These are phyloP conservation scores for Cepphus grylle DNA, from an alignment of 2,113 vertebrate genomes.

Conservation along the genomic window DNA sequence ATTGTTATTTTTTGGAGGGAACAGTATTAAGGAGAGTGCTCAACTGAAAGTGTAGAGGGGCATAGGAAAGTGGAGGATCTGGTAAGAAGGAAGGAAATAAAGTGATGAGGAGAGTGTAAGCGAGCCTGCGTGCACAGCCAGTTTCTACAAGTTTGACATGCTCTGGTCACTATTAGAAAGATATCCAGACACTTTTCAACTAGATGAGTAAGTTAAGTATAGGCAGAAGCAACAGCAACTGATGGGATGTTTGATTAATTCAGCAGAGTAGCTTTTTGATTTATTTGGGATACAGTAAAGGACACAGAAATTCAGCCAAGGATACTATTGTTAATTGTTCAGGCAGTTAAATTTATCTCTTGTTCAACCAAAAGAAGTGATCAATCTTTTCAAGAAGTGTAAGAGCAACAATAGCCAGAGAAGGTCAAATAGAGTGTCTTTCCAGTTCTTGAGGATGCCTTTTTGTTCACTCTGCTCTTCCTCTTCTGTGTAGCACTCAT, in stretches of 20 bases:
- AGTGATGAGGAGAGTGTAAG: background rate
- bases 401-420: background rate
- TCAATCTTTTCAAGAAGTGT: background rate
- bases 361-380: background rate
- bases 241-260: background rate
- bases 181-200: background rate
- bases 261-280: background rate
- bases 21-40: background rate
- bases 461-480: background rate
- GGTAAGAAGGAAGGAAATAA: background rate
- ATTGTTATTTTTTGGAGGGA: background rate
- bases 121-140: background rate
- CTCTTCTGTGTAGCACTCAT: background rate
- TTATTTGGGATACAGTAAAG: background rate
- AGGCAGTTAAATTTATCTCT: background rate
- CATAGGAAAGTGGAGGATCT: background rate
- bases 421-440: conserved; percentile 30
- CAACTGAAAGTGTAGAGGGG: background rate
- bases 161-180: background rate
- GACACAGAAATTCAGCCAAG: background rate
- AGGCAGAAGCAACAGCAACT: background rate
- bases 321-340: background rate
- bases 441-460: background rate
- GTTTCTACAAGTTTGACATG: background rate
- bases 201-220: background rate